Evolutionary conservation across 2,113 vertebrate species (phyloP), one percentile per base, ranked within the genome.

Genomic region (Microcebus murinus): DNA sequence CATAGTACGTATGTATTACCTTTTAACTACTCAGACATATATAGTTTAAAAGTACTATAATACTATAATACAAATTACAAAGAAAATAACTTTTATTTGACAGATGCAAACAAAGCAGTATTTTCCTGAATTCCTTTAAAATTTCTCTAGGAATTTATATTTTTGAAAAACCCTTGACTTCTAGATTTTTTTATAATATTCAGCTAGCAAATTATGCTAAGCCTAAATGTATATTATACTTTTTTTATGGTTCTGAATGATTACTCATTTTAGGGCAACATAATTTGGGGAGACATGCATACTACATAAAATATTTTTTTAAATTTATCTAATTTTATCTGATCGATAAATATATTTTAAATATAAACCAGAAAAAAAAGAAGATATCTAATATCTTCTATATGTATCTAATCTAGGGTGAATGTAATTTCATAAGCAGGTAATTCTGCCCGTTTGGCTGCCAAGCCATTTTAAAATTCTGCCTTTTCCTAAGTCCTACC

Each of bases 141-240:
- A 50, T 87, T 70, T 93, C 61, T n/a, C 18, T 57, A 88, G 61
- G 14, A 87, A 85, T 91, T 79, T 79, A 45, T 25, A 55, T 57
- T 94, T 97, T 79, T 90, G 20, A 87, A 39, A 90, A 90, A 21
- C 8, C 8, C 31, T 77, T 87, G 84, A 50, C 65, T 94, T 90
- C 31, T 77, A 90, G 34, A 45, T 79, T 92, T 76, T 48, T 95
- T 80, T 45, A 25, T 55, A 86, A 95, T 87, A 71, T 67, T 23
- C 29, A 93, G 15, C 59, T 92, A 74, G 45, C 36, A 34, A 91
- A 87, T 80, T 84, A 89, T 12, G 2, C 12, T 76, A 67, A 89
- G 25, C 25, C 12, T 68, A 48, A 65, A 31, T 90, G 29, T 74
- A 57, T 79, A 21, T 84, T 29, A 18, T n/a, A 68, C 73, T 52